Evolutionary conservation across 2,797 vertebrate genomes (phyloP).

Genomic region (Nasua narica): DNA sequence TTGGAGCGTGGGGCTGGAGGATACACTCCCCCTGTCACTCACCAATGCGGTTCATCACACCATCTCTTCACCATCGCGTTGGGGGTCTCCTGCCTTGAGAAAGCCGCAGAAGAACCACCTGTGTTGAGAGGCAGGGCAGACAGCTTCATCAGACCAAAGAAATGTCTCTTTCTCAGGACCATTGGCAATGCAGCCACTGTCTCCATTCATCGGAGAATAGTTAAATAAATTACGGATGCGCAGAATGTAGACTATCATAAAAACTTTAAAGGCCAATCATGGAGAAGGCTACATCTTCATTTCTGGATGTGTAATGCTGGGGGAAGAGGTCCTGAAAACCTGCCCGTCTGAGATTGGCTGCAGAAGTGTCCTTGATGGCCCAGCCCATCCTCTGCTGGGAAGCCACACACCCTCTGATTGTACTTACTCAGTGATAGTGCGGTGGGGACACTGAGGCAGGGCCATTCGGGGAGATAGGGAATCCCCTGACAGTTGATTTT

Average conservation of each 20-base stretch:
- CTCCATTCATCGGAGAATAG: background rate
- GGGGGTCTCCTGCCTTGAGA: background rate
- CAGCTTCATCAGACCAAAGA: background rate
- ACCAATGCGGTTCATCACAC: background rate
- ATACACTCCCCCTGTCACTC: background rate
- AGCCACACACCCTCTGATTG: rapidly evolving
- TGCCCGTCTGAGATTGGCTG: background rate
- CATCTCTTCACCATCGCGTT: background rate
- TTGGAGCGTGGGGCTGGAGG: background rate
- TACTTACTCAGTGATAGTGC: background rate
- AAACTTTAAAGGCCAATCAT: background rate
- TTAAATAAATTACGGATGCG: background rate
- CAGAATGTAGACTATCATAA: too few relatives aligned
- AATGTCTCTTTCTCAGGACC: background rate
- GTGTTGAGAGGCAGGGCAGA: background rate
- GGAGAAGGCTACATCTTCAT: background rate
- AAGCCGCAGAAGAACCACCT: background rate
- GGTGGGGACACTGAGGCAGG: background rate
- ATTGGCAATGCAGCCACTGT: background rate
- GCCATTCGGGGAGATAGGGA: too few relatives aligned
- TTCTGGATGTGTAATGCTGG: too few relatives aligned
- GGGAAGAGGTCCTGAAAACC: too few relatives aligned
- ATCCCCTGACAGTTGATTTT: background rate
- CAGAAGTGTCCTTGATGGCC: too few relatives aligned
- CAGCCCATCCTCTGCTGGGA: background rate